Evolutionary conservation across 2,888 invertebrate genomes (phyloP), one percentile per base, ranked within the genome.

Genomic region (Aphidoletes aphidimyza): DNA sequence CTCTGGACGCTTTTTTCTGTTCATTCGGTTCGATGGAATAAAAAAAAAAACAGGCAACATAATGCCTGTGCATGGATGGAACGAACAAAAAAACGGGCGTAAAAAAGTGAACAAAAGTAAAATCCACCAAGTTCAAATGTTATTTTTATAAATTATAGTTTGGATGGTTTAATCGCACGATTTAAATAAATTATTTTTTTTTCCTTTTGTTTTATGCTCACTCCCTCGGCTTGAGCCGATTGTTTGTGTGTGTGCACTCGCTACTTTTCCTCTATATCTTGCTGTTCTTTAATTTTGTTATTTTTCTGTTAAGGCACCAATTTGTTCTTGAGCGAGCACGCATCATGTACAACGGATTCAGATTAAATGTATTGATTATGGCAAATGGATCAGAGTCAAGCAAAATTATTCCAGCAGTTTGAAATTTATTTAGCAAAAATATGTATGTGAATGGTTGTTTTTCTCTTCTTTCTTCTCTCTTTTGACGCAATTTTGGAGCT

Each of bases 111-210:
- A 26, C 22, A 54, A 22, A 54, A 54, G 26, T 54, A 54, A 54
- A 54, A 54, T 54, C 54, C 26, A 26, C 54, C 54, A 54, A 54
- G 54, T 54, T 69, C 30, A 69, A 69, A 69, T 69, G 69, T 69
- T 69, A 69, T 69, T 69, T 69, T 69, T 69, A 69, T 69, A 69
- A 69, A 69, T 69, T 69, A 69, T 69, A 69, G 69, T 69, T 69
- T 54, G 34, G 30, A 69, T 69, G 69, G 30, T 69, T 69, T 69
- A 69, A 69, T 69, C 69, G 69, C 34, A 14, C 34, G 69, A 69
- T 69, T 69, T 69, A 69, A 69, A 69, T 69, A 69, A 69, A 69
- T 69, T 30, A 69, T 69, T 69, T 69, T 69, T 30, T 3, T 22
- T 54, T n/a, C n/a, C 22, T n/a, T n/a, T n/a, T 42, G 42, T 14